A percentile compares a stretch with the other conserved stretches of the same genome.
Evolutionary conservation across 2,888 invertebrate species (phyloP).

Genomic region (Stratiomys singularior): DNA sequence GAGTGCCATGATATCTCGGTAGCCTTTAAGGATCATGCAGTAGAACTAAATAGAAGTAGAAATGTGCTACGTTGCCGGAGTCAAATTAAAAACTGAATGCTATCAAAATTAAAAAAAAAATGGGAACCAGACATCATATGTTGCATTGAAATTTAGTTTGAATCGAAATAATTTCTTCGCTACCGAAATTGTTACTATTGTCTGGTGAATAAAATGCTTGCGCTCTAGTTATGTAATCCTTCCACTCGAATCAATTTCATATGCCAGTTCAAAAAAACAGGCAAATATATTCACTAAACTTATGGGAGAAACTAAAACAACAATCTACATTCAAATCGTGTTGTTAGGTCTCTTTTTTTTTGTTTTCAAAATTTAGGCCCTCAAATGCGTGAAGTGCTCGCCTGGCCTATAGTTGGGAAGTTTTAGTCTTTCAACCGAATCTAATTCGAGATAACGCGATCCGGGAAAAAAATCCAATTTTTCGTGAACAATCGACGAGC

Average conservation of each 20-base stretch:
- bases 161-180: too few relatives aligned
- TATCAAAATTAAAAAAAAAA: too few relatives aligned
- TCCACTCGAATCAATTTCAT: slow-evolving; percentile 16
- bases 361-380: too few relatives aligned
- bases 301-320: neutral
- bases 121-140: too few relatives aligned
- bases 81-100: too few relatives aligned
- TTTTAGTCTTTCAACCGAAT: slow-evolving; percentile 33
- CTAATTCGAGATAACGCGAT: slow-evolving; percentile 36
- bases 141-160: too few relatives aligned
- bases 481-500: neutral
- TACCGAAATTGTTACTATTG: too few relatives aligned
- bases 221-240: neutral
- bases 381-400: neutral
- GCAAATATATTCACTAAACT: neutral
- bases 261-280: neutral
- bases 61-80: too few relatives aligned
- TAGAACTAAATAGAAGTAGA: too few relatives aligned
- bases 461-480: slow-evolving; percentile 30
- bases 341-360: neutral
- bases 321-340: neutral
- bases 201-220: too few relatives aligned
- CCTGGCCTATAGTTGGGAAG: neutral
- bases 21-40: too few relatives aligned
- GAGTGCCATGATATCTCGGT: too few relatives aligned